phyloP scores from a whole-genome alignment of 1,140 invertebrate genomes.

The Drosophila pseudoobscura region DNA sequence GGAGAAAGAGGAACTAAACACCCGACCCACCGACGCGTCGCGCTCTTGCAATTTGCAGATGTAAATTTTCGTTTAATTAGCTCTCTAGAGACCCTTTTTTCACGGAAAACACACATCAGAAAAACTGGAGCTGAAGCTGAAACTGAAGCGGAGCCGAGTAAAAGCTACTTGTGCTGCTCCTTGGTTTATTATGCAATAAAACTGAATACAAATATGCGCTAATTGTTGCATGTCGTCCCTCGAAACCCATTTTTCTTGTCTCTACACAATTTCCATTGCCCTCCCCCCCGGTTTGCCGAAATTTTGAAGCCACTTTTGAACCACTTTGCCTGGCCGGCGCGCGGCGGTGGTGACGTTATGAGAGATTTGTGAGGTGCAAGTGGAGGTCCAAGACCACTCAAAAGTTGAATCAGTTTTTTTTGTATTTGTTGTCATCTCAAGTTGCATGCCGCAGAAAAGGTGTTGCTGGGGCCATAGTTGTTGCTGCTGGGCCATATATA shows the following conservation, averaged over 20 bases:
- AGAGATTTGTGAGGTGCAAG: conserved; percentile 29
- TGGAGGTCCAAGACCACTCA: conserved; percentile 35
- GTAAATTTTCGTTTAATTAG: conserved; percentile 52
- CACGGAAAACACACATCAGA: too few species aligned
- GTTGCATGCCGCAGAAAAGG: conserved; percentile 27
- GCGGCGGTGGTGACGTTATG: conserved; percentile 17
- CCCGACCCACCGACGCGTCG: background rate
- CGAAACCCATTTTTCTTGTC: conserved; percentile 31
- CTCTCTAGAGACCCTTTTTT: conserved; percentile 26
- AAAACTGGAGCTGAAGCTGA: background rate
- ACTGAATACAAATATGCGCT: conserved; percentile 56
- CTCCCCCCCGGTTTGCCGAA: background rate
- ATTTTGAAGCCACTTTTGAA: conserved; percentile 19
- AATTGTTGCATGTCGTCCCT: conserved; percentile 52
- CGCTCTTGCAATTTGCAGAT: conserved; percentile 12
- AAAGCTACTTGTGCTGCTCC: conserved; percentile 10
- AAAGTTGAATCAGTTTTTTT: conserved; percentile 8
- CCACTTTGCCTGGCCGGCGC: conserved; percentile 6
- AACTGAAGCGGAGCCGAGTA: conserved; percentile 5
- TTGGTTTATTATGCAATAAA: conserved; percentile 67
- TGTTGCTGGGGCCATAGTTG: background rate
- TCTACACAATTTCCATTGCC: too few species aligned
- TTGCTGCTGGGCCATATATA: conserved; percentile 8
- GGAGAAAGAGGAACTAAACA: conserved; percentile 39
- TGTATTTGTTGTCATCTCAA: conserved; percentile 37